Conservation (phyloP, 2,888 invertebrate species). For the Nipponacmea schrenckii region DNA sequence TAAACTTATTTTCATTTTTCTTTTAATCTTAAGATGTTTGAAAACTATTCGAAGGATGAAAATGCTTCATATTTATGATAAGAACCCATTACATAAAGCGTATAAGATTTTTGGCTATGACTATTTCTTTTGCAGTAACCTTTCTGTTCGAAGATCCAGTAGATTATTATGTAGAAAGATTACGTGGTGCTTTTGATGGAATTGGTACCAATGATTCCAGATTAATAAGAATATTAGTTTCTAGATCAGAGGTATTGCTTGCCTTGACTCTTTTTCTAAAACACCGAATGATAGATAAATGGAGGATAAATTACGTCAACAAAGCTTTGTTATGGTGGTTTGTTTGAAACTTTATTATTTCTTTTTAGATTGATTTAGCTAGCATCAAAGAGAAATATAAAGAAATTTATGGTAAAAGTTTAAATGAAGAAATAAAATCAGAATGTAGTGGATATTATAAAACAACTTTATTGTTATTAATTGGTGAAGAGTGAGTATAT, state of each 20-base stretch:
- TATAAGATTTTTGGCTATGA: too few species aligned
- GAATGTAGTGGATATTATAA: constrained; percentile 67
- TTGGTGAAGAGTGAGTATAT: constrained; percentile 41
- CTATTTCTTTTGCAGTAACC: constrained; percentile 28
- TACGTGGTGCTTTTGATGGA: constrained; percentile 39
- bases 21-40: too few species aligned
- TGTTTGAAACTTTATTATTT: not conserved
- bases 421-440: constrained; percentile 59
- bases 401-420: constrained; percentile 58
- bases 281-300: too few species aligned
- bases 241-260: constrained; percentile 47
- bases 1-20: too few species aligned
- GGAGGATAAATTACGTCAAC: constrained; percentile 9
- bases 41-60: too few species aligned
- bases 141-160: constrained; percentile 44
- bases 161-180: constrained; percentile 40
- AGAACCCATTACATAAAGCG: too few species aligned
- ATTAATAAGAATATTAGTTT: constrained; percentile 43
- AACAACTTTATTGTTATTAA: constrained; percentile 55
- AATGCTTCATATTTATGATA: too few species aligned
- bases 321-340: too few species aligned
- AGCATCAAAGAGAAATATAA: constrained; percentile 66
- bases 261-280: too few species aligned
- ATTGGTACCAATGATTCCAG: constrained; percentile 45
- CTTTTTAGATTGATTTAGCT: constrained; percentile 66